Evolutionary conservation across 2,797 vertebrate genomes (phyloP).

Genomic region (Neoniphon sammara): DNA sequence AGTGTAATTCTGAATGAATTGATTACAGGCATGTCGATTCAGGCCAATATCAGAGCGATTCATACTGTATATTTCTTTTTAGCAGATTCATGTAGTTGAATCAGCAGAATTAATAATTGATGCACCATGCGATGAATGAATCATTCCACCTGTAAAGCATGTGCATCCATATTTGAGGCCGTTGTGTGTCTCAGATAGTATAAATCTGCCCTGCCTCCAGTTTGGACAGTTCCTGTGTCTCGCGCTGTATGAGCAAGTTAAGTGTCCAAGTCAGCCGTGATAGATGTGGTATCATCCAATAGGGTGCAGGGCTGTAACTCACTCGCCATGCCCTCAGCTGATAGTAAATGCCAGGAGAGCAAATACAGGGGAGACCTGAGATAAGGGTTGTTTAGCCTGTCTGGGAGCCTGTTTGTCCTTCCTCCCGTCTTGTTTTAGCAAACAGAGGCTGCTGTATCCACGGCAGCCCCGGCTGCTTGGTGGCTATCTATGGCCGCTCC

Average conservation of each 20-base stretch:
- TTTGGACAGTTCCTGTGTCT: slow-evolving; percentile 25
- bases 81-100: too few species aligned
- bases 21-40: too few species aligned
- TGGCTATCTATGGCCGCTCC: slow-evolving; percentile 24
- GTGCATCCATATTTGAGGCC: neutral
- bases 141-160: neutral
- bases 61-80: too few species aligned
- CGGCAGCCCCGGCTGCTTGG: slow-evolving; percentile 43
- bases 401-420: slow-evolving; percentile 52
- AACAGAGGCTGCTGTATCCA: slow-evolving; percentile 44
- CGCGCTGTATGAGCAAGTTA: slow-evolving; percentile 43
- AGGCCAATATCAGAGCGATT: too few species aligned
- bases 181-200: neutral
- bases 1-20: too few species aligned
- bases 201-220: slow-evolving; percentile 48
- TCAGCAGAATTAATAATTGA: too few species aligned
- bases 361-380: slow-evolving; percentile 61
- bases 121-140: too few species aligned
- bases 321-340: slow-evolving; percentile 59
- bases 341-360: slow-evolving; percentile 71
- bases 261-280: slow-evolving; percentile 58
- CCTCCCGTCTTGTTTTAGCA: slow-evolving; percentile 32
- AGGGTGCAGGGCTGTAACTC: slow-evolving; percentile 56
- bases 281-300: slow-evolving; percentile 64
- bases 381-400: slow-evolving; percentile 60